phyloP scores from a whole-genome alignment of 2,797 vertebrate genomes.

The Rhadinocentrus ornatus region DNA sequence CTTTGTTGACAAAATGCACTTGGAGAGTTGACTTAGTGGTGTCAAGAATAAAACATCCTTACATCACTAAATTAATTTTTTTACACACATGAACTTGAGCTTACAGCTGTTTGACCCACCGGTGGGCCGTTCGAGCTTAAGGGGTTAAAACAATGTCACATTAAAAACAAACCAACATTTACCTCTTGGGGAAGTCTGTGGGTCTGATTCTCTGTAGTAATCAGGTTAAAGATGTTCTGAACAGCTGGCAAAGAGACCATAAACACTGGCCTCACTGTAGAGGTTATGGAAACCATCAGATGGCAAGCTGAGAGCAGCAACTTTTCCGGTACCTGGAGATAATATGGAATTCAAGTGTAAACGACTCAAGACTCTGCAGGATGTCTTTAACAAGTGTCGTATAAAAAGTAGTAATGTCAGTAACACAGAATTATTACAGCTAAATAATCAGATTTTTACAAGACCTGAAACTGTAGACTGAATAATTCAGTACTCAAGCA shows the following conservation, averaged over 20 bases:
- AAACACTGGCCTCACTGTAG: constrained; percentile 94
- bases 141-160: not conserved
- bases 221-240: constrained; percentile 94
- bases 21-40: too few species aligned
- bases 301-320: constrained; percentile 93
- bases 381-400: not conserved
- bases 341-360: constrained; percentile 1
- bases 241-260: constrained; percentile 92
- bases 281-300: constrained; percentile 93
- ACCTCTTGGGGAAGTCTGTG: constrained; percentile 93
- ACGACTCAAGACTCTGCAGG: not conserved
- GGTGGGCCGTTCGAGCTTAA: too few species aligned
- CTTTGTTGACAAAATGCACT: too few species aligned
- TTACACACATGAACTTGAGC: too few species aligned
- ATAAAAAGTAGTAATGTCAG: not conserved
- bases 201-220: constrained; percentile 90
- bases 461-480: not conserved
- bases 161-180: constrained; percentile 16
- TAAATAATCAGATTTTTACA: not conserved
- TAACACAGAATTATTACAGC: not conserved
- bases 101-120: too few species aligned
- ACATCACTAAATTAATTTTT: too few species aligned
- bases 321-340: constrained; percentile 93
- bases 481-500: too few species aligned
- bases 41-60: too few species aligned